phyloP scores from a whole-genome alignment of 2,888 invertebrate species.

The Anorthoa munda region DNA sequence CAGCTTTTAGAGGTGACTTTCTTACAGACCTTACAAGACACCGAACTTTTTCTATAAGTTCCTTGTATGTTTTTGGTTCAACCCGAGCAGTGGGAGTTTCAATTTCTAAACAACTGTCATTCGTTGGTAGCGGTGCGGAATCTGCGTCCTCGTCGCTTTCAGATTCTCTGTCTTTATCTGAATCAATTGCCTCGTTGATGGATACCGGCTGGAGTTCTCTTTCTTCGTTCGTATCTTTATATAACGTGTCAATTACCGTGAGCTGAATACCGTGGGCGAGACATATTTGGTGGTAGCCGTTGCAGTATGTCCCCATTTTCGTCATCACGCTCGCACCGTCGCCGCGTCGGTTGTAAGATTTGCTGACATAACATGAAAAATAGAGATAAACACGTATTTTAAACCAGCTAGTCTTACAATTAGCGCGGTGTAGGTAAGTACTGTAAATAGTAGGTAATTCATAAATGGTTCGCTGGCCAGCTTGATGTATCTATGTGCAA shows the following conservation, averaged over 20 bases:
- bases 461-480: slow-evolving; percentile 16
- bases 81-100: slow-evolving; percentile 5
- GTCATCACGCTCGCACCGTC: slow-evolving; percentile 11
- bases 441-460: slow-evolving; percentile 9
- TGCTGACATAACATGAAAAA: slow-evolving; percentile 11
- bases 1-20: slow-evolving; percentile 9
- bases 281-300: slow-evolving; percentile 2
- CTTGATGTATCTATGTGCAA: slow-evolving; percentile 21
- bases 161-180: slow-evolving; percentile 17
- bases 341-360: slow-evolving; percentile 2
- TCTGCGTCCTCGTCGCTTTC: slow-evolving; percentile 9
- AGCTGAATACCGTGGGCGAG: slow-evolving; percentile 8
- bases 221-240: slow-evolving; percentile 5
- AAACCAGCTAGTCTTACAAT: slow-evolving; percentile 14
- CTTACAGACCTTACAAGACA: slow-evolving; percentile 4
- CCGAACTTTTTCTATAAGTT: slow-evolving; percentile 14
- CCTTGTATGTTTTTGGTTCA: slow-evolving; percentile 13
- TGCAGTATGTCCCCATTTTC: slow-evolving; percentile 6
- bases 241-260: slow-evolving; percentile 8
- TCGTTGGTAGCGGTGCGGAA: slow-evolving; percentile 4
- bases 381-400: slow-evolving; percentile 9
- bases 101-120: slow-evolving; percentile 10
- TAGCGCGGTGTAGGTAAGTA: slow-evolving; percentile 12
- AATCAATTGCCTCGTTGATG: slow-evolving; percentile 11
- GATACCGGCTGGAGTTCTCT: slow-evolving; percentile 11